phyloP scores from a whole-genome alignment of 2,888 invertebrate genomes.

The Temnothorax ravouxi region DNA sequence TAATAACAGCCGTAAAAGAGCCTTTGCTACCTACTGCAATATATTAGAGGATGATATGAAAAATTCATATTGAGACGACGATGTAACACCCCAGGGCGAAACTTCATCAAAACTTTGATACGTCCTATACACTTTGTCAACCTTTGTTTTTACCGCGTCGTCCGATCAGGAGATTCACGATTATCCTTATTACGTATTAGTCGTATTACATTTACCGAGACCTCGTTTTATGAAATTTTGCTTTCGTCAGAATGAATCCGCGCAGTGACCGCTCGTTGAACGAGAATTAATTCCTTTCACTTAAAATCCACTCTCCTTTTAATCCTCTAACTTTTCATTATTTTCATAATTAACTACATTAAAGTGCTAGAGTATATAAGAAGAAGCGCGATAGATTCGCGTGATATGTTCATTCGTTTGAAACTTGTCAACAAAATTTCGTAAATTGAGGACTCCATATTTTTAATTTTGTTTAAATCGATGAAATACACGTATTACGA shows the following conservation, averaged over 20 bases:
- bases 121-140: background rate
- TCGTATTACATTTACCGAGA: background rate
- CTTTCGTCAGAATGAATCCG: background rate
- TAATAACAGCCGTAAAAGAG: background rate
- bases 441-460: background rate
- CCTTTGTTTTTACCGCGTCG: background rate
- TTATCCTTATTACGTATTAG: background rate
- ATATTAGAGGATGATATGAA: background rate
- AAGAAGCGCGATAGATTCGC: background rate
- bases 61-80: background rate
- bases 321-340: background rate
- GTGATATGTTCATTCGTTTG: background rate
- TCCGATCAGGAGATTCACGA: slow-evolving; percentile 6
- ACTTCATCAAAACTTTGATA: slow-evolving; percentile 12
- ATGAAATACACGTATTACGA: background rate
- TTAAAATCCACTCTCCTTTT: background rate
- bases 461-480: slow-evolving; percentile 1
- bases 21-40: background rate
- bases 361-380: background rate
- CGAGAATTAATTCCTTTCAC: background rate
- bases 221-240: slow-evolving; percentile 26
- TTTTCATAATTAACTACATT: background rate
- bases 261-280: background rate
- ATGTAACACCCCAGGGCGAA: background rate
- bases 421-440: slow-evolving; percentile 16